Evolutionary conservation across 2,888 invertebrate genomes (phyloP).

Genomic region (Diarsia rubi): DNA sequence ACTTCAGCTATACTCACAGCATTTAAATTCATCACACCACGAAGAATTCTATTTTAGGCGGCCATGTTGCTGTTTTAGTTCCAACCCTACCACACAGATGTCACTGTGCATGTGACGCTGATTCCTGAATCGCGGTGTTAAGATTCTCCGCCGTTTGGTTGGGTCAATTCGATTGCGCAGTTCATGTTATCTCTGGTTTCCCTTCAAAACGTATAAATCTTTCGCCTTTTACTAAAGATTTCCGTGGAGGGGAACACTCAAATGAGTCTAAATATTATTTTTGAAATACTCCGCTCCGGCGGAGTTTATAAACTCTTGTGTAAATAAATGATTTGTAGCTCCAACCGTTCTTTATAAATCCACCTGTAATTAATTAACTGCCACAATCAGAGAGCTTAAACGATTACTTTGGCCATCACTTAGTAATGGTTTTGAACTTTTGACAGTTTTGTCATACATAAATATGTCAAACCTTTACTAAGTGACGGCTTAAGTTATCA

Average conservation of each 20-base stretch:
- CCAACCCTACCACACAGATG: conserved; percentile 35
- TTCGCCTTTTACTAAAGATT: conserved; percentile 96
- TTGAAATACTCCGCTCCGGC: conserved; percentile 39
- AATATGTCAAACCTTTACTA: too few relatives aligned
- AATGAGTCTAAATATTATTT: conserved; percentile 91
- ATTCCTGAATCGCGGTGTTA: conserved; percentile 59
- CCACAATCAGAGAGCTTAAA: too few relatives aligned
- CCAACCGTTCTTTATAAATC: too few relatives aligned
- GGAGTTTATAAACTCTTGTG: conserved; percentile 22
- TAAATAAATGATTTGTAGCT: too few relatives aligned
- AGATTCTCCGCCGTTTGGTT: conserved; percentile 55
- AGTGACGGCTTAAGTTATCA: too few relatives aligned
- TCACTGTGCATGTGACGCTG: conserved; percentile 32
- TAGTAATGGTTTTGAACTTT: too few relatives aligned
- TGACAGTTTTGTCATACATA: too few relatives aligned
- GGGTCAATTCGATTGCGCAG: neutral
- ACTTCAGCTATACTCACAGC: neutral
- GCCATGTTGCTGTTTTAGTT: conserved; percentile 18
- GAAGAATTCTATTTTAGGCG: neutral
- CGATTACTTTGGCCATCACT: too few relatives aligned
- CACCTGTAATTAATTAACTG: too few relatives aligned
- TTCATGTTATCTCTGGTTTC: conserved; percentile 88
- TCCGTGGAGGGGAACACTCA: conserved; percentile 94
- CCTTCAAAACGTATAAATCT: conserved; percentile 93
- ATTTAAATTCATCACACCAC: neutral